phyloP scores from a whole-genome alignment of 2,888 invertebrate species.

The Brassicogethes aeneus region DNA sequence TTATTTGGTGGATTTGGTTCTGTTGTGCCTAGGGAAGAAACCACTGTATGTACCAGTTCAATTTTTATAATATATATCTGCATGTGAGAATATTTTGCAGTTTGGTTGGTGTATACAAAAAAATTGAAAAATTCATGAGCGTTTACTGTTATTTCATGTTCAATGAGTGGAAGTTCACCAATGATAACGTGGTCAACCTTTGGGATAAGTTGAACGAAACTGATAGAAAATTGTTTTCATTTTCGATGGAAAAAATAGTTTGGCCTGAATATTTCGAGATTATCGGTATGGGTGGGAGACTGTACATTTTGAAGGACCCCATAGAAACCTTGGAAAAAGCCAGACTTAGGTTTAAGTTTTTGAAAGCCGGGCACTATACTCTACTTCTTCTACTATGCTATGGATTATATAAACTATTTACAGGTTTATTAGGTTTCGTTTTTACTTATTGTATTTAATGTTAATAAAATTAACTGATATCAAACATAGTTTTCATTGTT shows the following conservation, averaged over 20 bases:
- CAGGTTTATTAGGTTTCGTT: too few relatives aligned
- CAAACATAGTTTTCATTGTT: too few relatives aligned
- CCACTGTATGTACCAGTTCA: slow-evolving; percentile 20
- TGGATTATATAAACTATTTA: background rate
- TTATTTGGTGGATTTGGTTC: slow-evolving; percentile 18
- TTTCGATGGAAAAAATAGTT: background rate
- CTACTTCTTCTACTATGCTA: background rate
- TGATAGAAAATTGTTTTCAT: background rate
- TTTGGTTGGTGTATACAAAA: background rate
- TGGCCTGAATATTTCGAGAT: background rate
- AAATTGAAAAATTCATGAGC: background rate
- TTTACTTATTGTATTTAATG: too few relatives aligned
- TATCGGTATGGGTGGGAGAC: background rate
- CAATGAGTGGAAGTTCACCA: background rate
- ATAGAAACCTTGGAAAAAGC: background rate
- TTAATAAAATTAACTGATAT: too few relatives aligned
- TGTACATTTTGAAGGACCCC: background rate
- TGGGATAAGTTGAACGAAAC: background rate
- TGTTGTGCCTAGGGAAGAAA: slow-evolving; percentile 18
- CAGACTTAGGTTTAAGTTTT: background rate
- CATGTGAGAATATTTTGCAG: background rate
- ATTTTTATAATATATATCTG: background rate
- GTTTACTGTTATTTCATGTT: background rate
- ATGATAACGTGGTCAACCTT: background rate
- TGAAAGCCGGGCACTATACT: background rate